phyloP scores from a whole-genome alignment of 2,797 vertebrate species.

The Erpetoichthys calabaricus region DNA sequence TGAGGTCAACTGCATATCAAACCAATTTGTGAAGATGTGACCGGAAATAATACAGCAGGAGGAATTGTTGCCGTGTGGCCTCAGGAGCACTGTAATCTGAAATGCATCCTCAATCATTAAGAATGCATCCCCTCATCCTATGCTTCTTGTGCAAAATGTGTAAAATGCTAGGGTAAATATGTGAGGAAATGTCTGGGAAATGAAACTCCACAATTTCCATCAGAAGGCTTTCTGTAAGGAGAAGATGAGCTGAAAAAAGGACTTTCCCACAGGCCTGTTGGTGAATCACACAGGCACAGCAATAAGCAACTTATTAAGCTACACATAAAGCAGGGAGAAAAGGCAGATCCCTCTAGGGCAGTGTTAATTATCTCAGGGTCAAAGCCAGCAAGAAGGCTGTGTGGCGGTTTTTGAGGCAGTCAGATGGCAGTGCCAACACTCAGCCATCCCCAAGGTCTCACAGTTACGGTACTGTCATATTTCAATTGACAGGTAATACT shows the following conservation, averaged over 20 bases:
- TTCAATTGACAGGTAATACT: slow-evolving; percentile 57
- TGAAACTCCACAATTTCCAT: no score
- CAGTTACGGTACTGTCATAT: slow-evolving; percentile 47
- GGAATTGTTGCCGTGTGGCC: no score
- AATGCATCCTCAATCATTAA: no score
- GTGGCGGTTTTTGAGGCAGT: slow-evolving; percentile 38
- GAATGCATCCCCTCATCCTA: no score
- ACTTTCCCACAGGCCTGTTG: slow-evolving; percentile 24
- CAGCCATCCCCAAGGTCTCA: slow-evolving; percentile 42
- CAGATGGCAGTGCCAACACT: slow-evolving; percentile 38
- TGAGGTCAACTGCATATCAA: no score
- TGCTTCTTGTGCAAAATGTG: no score
- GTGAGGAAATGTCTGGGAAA: neutral
- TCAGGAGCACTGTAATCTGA: no score
- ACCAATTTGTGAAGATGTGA: no score
- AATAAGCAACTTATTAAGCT: slow-evolving; percentile 51
- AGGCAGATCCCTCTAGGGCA: slow-evolving; percentile 41
- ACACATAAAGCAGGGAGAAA: slow-evolving; percentile 31
- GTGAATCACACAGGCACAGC: slow-evolving; percentile 27
- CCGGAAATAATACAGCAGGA: no score
- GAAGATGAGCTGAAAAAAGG: slow-evolving; percentile 22
- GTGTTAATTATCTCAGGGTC: slow-evolving; percentile 59
- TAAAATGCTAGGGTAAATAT: neutral
- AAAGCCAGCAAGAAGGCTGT: slow-evolving; percentile 33
- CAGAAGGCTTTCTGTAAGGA: slow-evolving; percentile 20